phyloP scores from a whole-genome alignment of 2,888 invertebrate species.

The Chydorus sphaericus region DNA sequence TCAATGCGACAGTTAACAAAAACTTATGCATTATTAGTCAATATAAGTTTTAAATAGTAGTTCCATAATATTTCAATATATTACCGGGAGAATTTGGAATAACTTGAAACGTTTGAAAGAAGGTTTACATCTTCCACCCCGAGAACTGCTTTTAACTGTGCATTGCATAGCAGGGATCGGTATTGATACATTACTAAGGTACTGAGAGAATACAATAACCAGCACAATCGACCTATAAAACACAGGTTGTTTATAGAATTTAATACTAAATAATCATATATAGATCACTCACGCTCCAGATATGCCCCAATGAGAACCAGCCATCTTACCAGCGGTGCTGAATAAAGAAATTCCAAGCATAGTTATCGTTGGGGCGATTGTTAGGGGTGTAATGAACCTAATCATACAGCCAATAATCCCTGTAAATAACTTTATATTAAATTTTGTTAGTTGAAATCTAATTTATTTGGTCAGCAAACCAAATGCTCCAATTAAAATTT shows the following conservation, averaged over 20 bases:
- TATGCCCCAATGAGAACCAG: conserved; percentile 69
- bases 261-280: background rate
- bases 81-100: conserved; percentile 68
- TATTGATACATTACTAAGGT: conserved; percentile 47
- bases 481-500: no score
- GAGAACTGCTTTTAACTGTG: conserved; percentile 39
- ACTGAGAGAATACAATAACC: conserved; percentile 64
- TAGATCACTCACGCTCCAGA: conserved; percentile 48
- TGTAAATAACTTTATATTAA: conserved; percentile 19
- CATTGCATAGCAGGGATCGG: conserved; percentile 44
- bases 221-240: conserved; percentile 51
- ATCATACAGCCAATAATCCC: conserved; percentile 61
- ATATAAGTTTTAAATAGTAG: background rate
- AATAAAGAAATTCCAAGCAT: conserved; percentile 69
- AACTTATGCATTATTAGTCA: conserved; percentile 37
- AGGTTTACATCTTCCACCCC: no score
- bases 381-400: conserved; percentile 62
- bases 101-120: no score
- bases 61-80: conserved; percentile 18
- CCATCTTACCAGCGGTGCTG: conserved; percentile 63
- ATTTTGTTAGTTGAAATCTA: no score
- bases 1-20: conserved; percentile 52
- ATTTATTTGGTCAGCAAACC: no score
- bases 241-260: background rate
- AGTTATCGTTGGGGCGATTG: conserved; percentile 68